Conservation (phyloP, 2,797 vertebrate genomes). For the Myotis vivesi region DNA sequence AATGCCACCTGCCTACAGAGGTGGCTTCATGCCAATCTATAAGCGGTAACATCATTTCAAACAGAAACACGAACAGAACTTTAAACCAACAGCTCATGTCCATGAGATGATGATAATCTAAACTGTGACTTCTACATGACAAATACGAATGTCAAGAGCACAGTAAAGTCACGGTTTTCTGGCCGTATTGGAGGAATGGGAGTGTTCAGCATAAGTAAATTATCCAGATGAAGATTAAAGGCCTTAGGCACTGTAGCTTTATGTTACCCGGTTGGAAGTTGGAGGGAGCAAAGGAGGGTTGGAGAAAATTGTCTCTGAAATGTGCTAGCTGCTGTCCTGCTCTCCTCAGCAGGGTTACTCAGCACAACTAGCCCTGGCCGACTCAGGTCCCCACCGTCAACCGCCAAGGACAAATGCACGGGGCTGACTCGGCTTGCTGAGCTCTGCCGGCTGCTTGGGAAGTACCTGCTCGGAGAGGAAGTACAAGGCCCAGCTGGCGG, state of each 20-base stretch:
- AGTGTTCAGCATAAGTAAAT: fast-evolving
- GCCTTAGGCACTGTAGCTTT: background rate
- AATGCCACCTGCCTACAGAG: background rate
- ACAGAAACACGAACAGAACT: background rate
- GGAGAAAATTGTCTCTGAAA: background rate
- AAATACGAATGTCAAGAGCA: background rate
- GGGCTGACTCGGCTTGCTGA: background rate
- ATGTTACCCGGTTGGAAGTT: background rate
- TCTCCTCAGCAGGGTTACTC: background rate
- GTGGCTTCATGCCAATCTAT: background rate
- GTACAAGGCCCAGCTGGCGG: fast-evolving
- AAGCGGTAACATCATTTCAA: background rate
- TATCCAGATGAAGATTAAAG: background rate
- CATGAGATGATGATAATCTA: background rate
- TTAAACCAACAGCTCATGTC: background rate
- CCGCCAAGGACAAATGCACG: fast-evolving
- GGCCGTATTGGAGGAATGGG: background rate
- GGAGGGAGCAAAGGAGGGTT: background rate
- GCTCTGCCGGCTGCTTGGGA: background rate
- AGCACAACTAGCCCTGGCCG: background rate
- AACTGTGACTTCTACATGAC: background rate
- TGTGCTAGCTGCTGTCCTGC: background rate
- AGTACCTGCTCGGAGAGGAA: background rate
- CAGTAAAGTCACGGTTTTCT: background rate
- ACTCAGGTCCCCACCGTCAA: fast-evolving